A percentile compares a stretch with the other conserved stretches of the same genome.
Evolutionary conservation across 2,113 vertebrate species (phyloP).

Genomic region (Microcebus tavaratra): DNA sequence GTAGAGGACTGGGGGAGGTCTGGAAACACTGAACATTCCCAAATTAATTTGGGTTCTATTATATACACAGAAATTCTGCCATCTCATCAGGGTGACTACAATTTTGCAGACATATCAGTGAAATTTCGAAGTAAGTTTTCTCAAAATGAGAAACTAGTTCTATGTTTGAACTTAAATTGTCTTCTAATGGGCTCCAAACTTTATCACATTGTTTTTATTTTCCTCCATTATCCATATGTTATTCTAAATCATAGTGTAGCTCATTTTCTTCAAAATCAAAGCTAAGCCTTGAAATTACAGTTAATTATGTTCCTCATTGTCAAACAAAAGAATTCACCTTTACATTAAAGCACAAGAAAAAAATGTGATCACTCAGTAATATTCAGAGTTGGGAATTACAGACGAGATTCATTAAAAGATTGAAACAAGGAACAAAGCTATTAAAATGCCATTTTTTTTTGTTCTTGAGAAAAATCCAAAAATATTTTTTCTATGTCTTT

Average conservation of each 20-base stretch:
- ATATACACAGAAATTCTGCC: not conserved
- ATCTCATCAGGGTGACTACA: no score
- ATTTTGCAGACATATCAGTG: not conserved
- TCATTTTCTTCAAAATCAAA: constrained; percentile 35
- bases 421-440: not conserved
- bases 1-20: fast-evolving
- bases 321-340: constrained; percentile 6
- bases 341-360: constrained; percentile 28
- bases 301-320: constrained; percentile 51
- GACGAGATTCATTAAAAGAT: constrained; percentile 27
- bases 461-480: constrained; percentile 45
- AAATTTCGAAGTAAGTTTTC: constrained; percentile 6
- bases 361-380: not conserved
- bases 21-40: not conserved
- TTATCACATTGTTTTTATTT: not conserved
- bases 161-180: not conserved
- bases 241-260: not conserved
- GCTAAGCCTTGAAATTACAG: constrained; percentile 2
- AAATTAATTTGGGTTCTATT: not conserved
- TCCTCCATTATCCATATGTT: not conserved
- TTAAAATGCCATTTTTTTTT: not conserved
- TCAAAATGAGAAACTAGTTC: not conserved
- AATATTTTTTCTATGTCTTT: not conserved
- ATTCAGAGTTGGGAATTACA: constrained; percentile 39
- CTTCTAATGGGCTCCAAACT: not conserved